Evolutionary conservation across 2,797 vertebrate species (phyloP).

Genomic region (Peromyscus eremicus): DNA sequence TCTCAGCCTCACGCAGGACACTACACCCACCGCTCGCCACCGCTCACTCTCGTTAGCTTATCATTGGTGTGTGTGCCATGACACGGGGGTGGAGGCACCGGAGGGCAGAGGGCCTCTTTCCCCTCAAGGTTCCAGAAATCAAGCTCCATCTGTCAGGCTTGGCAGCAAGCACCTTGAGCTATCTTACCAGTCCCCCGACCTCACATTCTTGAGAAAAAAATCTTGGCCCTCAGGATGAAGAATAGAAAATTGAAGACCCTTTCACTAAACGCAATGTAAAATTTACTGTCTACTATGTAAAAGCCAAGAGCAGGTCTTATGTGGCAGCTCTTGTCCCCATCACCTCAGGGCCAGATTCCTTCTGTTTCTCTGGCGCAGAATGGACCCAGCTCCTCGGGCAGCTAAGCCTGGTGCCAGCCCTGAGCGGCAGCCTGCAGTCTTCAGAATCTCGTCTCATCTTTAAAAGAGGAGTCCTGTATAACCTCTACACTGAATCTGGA

Average conservation of each 20-base stretch:
- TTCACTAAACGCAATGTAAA: not conserved
- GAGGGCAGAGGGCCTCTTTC: not conserved
- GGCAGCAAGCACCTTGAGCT: not conserved
- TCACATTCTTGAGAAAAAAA: not conserved
- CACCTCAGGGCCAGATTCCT: not conserved
- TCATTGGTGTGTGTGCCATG: not conserved
- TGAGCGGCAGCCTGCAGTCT: not conserved
- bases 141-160: not conserved
- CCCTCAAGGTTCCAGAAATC: not conserved
- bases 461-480: not conserved
- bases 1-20: constrained; percentile 82
- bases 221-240: not conserved
- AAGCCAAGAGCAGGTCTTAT: not conserved
- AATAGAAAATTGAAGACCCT: not conserved
- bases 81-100: not conserved
- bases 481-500: not conserved
- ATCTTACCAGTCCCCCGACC: not conserved
- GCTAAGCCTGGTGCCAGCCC: not conserved
- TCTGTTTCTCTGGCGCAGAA: not conserved
- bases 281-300: not conserved
- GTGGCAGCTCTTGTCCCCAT: not conserved
- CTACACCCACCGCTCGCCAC: not conserved
- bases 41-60: not conserved
- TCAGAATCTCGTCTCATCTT: not conserved
- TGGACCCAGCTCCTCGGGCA: not conserved